A percentile compares a stretch with the other conserved stretches of the same genome.
Conservation (phyloP, 2,113 vertebrate species). For the Platichthys stellatus region DNA sequence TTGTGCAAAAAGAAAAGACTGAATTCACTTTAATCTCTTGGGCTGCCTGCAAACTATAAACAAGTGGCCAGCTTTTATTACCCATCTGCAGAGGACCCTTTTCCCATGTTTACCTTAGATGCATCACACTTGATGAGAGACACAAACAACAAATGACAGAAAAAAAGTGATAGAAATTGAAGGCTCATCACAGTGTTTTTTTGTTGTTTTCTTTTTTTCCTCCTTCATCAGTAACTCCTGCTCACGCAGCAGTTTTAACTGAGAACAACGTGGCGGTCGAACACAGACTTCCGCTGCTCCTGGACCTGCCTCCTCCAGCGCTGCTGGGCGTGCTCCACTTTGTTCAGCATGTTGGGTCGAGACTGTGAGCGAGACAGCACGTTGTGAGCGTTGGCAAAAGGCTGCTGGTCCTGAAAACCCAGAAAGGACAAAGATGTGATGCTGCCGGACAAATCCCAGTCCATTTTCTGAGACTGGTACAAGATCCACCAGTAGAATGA, state of each 20-base stretch:
- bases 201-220: constrained; percentile 1
- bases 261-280: constrained; percentile 96
- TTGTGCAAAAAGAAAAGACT: constrained; percentile 41
- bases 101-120: constrained; percentile 28
- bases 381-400: constrained; percentile 95
- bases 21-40: constrained; percentile 37
- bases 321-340: constrained; percentile 97
- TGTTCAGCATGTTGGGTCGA: constrained; percentile 94
- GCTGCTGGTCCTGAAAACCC: constrained; percentile 91
- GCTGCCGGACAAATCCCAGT: too few species aligned
- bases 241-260: constrained; percentile 83
- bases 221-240: constrained; percentile 28
- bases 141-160: constrained; percentile 61
- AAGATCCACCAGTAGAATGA: too few species aligned
- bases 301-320: constrained; percentile 98
- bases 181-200: constrained; percentile 65
- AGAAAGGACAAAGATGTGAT: not conserved
- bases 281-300: constrained; percentile 97
- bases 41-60: constrained; percentile 46
- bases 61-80: constrained; percentile 24
- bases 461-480: too few species aligned
- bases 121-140: constrained; percentile 28
- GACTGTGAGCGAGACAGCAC: constrained; percentile 92
- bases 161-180: constrained; percentile 28
- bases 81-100: constrained; percentile 26